phyloP scores from a whole-genome alignment of 2,888 invertebrate species.

The Andrena fulva region DNA sequence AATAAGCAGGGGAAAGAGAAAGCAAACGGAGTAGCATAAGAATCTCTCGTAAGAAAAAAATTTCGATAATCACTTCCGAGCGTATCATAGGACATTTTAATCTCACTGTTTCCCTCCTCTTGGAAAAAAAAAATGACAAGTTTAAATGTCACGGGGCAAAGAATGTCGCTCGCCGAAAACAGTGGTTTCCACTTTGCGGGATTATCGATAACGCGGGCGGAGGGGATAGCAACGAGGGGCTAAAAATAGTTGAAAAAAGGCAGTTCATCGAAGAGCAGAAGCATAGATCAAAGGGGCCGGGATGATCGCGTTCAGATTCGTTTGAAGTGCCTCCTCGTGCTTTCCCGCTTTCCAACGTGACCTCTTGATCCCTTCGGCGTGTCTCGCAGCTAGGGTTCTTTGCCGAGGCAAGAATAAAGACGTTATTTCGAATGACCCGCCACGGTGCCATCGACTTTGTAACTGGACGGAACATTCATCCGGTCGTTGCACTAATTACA shows the following conservation, averaged over 20 bases:
- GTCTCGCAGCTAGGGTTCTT: slow-evolving; percentile 56
- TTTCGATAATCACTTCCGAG: not conserved
- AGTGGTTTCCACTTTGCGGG: slow-evolving; percentile 36
- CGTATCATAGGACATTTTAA: not conserved
- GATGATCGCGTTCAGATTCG: slow-evolving; percentile 52
- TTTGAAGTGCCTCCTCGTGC: slow-evolving; percentile 59
- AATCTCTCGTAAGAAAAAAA: not conserved
- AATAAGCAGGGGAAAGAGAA: not conserved
- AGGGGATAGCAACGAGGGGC: not conserved
- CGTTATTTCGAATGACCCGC: slow-evolving; percentile 72
- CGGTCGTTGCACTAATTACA: slow-evolving; percentile 68
- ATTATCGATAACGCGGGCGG: slow-evolving; percentile 22
- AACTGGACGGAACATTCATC: slow-evolving; percentile 48
- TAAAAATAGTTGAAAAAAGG: slow-evolving; percentile 46
- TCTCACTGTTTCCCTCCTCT: not conserved
- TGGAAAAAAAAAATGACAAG: not conserved
- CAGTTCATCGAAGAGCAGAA: slow-evolving; percentile 31
- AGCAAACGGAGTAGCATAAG: not conserved
- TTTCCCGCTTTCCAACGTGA: slow-evolving; percentile 59
- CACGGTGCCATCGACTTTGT: slow-evolving; percentile 63
- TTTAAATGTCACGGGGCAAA: not conserved
- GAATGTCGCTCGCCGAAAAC: not conserved
- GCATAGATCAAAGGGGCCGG: slow-evolving; percentile 57
- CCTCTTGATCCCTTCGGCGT: slow-evolving; percentile 54
- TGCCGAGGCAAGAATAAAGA: slow-evolving; percentile 69